Conservation (phyloP, 1,140 invertebrate genomes). For the Polypedilum pembai region DNA sequence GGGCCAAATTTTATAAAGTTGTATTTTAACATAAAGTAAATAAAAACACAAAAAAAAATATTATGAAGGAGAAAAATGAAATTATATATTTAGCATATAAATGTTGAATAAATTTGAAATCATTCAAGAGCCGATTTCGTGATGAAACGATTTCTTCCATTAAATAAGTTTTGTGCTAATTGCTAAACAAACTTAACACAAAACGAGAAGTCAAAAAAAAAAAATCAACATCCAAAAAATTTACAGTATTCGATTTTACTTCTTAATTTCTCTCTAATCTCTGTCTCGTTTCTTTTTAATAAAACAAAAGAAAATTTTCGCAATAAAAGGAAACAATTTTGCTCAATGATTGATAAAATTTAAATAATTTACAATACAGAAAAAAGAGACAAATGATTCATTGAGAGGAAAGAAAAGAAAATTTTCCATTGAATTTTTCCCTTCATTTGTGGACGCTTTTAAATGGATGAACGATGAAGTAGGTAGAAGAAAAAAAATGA, state of each 20-base stretch:
- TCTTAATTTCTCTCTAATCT: no score
- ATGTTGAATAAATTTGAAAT: conserved; percentile 14
- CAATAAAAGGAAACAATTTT: conserved; percentile 7
- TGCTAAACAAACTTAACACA: background rate
- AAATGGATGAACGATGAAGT: background rate
- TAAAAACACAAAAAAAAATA: conserved; percentile 9
- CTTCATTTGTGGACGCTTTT: background rate
- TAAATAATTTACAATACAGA: no score
- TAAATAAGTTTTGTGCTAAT: conserved; percentile 6
- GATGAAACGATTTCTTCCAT: conserved; percentile 17
- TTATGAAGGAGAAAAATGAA: background rate
- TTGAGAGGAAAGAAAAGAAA: background rate
- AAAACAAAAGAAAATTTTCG: background rate
- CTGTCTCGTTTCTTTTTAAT: no score
- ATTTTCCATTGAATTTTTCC: background rate
- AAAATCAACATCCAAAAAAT: no score
- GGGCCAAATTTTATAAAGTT: conserved; percentile 27
- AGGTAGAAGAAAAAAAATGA: background rate
- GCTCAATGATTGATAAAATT: background rate
- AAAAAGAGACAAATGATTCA: background rate
- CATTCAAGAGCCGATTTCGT: conserved; percentile 14
- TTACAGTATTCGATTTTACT: no score
- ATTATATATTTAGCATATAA: conserved; percentile 20
- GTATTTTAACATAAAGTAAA: conserved; percentile 1
- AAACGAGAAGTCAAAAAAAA: background rate